These are phyloP conservation scores for Hydropotes inermis DNA, from an alignment of 2,113 vertebrate genomes.

Conservation along the genomic window DNA sequence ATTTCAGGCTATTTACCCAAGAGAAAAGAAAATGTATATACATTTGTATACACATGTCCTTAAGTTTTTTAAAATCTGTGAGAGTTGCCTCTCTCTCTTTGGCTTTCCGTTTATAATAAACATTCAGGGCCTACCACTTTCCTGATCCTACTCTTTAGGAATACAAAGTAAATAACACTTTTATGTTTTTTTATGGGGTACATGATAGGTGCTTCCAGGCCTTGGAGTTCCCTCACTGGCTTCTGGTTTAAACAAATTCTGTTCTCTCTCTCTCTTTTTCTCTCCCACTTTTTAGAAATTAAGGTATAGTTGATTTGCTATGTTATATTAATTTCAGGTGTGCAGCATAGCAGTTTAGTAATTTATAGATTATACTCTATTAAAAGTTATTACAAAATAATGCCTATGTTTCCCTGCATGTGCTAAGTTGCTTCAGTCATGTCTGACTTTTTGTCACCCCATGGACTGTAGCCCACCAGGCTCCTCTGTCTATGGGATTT, in stretches of 20 bases:
- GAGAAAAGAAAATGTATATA: neutral
- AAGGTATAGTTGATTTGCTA: neutral
- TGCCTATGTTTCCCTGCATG: neutral
- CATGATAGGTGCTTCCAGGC: neutral
- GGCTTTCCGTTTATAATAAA: conserved; percentile 1
- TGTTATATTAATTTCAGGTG: neutral
- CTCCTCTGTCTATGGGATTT: neutral
- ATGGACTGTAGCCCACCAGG: neutral
- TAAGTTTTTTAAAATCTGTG: neutral
- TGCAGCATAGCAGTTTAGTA: neutral
- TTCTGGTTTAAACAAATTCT: neutral
- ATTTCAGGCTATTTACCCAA: neutral
- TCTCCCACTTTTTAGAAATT: neutral
- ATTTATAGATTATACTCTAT: neutral
- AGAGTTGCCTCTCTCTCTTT: neutral
- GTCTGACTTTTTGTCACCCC: neutral
- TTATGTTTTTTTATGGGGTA: neutral
- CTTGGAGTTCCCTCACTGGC: neutral
- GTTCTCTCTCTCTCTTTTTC: neutral
- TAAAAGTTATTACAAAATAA: neutral
- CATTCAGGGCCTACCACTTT: neutral
- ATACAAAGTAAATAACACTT: neutral
- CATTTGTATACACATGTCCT: neutral
- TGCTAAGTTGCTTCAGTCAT: neutral
- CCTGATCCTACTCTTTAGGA: neutral